Percentiles rank a stretch among this genome's conserved stretches.
Evolutionary conservation across 1,140 invertebrate genomes (phyloP).

Genomic region (Maconellicoccus hirsutus): DNA sequence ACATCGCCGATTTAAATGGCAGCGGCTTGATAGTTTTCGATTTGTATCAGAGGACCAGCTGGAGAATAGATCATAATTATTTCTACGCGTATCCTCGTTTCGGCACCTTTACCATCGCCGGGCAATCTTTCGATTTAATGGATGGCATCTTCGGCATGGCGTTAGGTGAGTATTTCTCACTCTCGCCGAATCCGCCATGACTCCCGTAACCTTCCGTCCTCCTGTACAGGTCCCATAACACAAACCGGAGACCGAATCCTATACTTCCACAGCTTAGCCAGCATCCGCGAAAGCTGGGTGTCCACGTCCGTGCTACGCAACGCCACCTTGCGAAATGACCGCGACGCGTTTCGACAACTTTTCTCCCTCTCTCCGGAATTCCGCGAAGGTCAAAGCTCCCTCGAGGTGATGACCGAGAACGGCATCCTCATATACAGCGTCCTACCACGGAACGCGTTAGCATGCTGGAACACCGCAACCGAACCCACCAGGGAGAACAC

Average conservation of each 20-base stretch:
- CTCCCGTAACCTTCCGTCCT: too few species aligned
- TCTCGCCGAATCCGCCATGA: too few species aligned
- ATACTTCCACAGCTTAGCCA: constrained; percentile 63
- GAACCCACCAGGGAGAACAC: constrained; percentile 27
- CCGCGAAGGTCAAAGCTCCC: constrained; percentile 31
- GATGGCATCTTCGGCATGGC: constrained; percentile 59
- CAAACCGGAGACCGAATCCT: constrained; percentile 44
- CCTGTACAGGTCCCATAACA: constrained; percentile 33
- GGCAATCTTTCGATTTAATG: constrained; percentile 57
- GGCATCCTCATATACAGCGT: constrained; percentile 33
- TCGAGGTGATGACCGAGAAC: constrained; percentile 33
- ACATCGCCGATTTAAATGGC: constrained; percentile 57
- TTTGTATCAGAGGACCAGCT: constrained; percentile 42
- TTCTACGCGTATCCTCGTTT: constrained; percentile 56
- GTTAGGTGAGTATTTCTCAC: constrained; percentile 39
- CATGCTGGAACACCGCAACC: constrained; percentile 34
- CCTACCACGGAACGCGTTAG: constrained; percentile 33
- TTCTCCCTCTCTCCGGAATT: constrained; percentile 28
- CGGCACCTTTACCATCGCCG: constrained; percentile 53
- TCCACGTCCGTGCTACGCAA: constrained; percentile 43
- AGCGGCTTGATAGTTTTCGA: constrained; percentile 59
- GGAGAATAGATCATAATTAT: constrained; percentile 52
- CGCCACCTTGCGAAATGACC: constrained; percentile 25
- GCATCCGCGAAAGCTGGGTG: constrained; percentile 53
- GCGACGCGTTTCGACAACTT: constrained; percentile 24